A percentile compares a stretch with the other conserved stretches of the same genome.
Conservation (phyloP, 1,140 invertebrate species). For the Magallana angulata region DNA sequence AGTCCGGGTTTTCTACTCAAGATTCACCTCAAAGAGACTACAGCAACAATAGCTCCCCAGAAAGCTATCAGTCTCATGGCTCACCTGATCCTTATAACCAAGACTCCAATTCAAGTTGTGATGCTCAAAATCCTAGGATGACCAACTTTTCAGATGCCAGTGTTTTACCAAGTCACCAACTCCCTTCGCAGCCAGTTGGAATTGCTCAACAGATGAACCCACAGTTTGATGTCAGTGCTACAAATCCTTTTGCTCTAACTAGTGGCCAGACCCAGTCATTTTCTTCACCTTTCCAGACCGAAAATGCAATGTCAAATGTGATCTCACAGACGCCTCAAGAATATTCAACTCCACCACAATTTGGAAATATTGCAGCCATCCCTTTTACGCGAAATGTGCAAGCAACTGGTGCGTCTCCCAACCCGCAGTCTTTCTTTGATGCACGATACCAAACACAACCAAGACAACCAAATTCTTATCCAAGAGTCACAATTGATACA, state of each 20-base stretch:
- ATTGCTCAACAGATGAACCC: not conserved
- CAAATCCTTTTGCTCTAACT: conserved; percentile 9
- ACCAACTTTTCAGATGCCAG: conserved; percentile 15
- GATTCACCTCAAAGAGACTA: conserved; percentile 54
- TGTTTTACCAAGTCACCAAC: conserved; percentile 21
- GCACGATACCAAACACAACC: conserved; percentile 22
- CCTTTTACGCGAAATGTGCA: conserved; percentile 4
- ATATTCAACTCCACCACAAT: not conserved
- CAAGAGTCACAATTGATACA: not conserved
- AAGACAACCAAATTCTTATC: not conserved
- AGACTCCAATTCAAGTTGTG: conserved; percentile 35
- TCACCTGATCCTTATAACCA: conserved; percentile 50
- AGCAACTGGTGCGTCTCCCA: not conserved
- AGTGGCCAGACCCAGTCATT: not conserved
- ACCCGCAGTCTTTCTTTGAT: not conserved
- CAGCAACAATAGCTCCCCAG: conserved; percentile 56
- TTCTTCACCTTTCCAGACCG: conserved; percentile 4
- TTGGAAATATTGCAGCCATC: not conserved
- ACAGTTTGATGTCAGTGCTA: conserved; percentile 16
- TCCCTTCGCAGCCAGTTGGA: conserved; percentile 31
- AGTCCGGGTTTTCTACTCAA: conserved; percentile 40
- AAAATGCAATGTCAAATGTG: conserved; percentile 19
- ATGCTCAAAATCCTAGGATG: conserved; percentile 7
- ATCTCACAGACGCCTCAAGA: not conserved
- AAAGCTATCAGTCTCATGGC: conserved; percentile 51